phyloP scores from a whole-genome alignment of 2,888 invertebrate genomes.

The Drosophila fungiperda region DNA sequence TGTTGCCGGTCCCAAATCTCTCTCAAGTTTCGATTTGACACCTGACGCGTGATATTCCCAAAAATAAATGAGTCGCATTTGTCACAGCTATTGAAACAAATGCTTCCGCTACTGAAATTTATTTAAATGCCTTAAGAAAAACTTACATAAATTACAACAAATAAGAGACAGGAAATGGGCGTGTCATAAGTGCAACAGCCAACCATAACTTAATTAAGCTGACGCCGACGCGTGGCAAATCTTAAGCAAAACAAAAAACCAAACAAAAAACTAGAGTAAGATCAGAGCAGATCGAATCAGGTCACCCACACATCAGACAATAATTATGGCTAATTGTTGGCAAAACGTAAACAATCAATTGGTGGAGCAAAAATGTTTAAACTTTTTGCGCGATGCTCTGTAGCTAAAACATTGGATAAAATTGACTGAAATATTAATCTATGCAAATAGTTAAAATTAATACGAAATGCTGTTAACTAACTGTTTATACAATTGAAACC shows the following conservation, averaged over 20 bases:
- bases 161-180: conserved; percentile 66
- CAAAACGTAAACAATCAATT: conserved; percentile 31
- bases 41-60: conserved; percentile 49
- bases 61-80: conserved; percentile 24
- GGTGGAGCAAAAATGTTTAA: background rate
- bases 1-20: conserved; percentile 49
- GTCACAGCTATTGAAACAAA: conserved; percentile 46
- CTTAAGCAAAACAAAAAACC: conserved; percentile 4
- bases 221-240: conserved; percentile 66
- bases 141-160: conserved; percentile 44
- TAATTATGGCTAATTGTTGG: conserved; percentile 60
- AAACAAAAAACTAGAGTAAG: conserved; percentile 21
- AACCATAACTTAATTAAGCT: conserved; percentile 50
- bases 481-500: background rate
- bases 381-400: background rate
- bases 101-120: conserved; percentile 67
- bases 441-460: background rate
- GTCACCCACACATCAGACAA: conserved; percentile 37
- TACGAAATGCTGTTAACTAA: background rate
- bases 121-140: conserved; percentile 34
- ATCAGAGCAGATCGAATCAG: conserved; percentile 49
- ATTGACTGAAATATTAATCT: background rate
- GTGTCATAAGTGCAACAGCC: conserved; percentile 31
- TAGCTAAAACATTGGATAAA: background rate
- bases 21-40: conserved; percentile 49